A percentile compares a stretch with the other conserved stretches of the same genome.
These are phyloP conservation scores for Spodoptera picta DNA, from an alignment of 2,888 invertebrate genomes.

Conservation along the genomic window DNA sequence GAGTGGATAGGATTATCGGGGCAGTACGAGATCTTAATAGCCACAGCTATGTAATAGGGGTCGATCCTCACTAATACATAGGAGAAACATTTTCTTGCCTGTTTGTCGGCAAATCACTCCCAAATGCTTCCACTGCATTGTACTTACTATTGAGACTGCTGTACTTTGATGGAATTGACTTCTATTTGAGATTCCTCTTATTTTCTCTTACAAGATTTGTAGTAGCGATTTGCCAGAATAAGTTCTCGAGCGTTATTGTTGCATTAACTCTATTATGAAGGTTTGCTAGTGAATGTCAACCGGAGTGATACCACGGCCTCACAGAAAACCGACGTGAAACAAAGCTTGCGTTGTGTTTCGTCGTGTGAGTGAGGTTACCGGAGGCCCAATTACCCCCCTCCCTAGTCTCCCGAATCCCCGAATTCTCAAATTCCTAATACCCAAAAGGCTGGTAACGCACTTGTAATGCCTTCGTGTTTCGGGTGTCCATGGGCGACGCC, in stretches of 20 bases:
- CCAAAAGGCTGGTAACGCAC: no score
- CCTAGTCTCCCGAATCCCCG: no score
- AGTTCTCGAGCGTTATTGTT: not conserved
- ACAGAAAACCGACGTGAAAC: no score
- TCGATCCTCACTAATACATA: slow-evolving; percentile 52
- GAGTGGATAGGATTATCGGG: slow-evolving; percentile 59
- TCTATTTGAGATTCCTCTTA: slow-evolving; percentile 25
- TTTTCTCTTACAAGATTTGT: slow-evolving; percentile 2
- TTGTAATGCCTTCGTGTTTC: no score
- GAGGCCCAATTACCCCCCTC: no score
- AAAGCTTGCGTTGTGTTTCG: no score
- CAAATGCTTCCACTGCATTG: slow-evolving; percentile 42
- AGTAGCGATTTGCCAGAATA: not conserved
- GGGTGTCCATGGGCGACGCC: no score
- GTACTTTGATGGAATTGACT: slow-evolving; percentile 42
- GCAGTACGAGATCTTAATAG: slow-evolving; percentile 59
- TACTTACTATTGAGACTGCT: slow-evolving; percentile 30
- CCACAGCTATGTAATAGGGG: slow-evolving; percentile 55
- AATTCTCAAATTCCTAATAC: no score
- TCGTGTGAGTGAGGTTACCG: no score
- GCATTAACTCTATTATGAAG: no score
- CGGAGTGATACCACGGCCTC: no score
- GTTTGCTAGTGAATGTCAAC: no score
- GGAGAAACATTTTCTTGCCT: slow-evolving; percentile 47
- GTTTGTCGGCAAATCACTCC: slow-evolving; percentile 47